Conservation (phyloP, 2,113 vertebrate genomes). For the Dipodomys spectabilis region DNA sequence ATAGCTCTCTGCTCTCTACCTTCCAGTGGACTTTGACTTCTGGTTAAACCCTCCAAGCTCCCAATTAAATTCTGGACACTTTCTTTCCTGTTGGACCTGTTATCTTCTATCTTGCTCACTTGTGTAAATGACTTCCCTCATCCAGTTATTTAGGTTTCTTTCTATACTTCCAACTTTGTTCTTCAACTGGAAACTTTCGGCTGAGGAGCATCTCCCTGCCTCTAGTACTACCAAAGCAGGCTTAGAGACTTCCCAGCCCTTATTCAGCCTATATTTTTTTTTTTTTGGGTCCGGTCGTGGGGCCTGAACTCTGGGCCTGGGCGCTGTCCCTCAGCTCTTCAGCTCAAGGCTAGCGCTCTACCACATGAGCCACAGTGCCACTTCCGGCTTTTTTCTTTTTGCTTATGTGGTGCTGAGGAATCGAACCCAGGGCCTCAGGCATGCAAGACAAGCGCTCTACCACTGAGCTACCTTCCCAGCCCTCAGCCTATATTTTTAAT, state of each 20-base stretch:
- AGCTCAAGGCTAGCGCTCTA: too few species aligned
- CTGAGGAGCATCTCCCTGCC: neutral
- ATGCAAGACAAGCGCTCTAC: too few species aligned
- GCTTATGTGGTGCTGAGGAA: too few species aligned
- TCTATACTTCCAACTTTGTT: constrained; percentile 23
- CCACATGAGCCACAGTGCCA: too few species aligned
- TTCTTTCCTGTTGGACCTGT: constrained; percentile 12
- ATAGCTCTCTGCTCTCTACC: constrained; percentile 54
- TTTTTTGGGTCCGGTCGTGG: too few species aligned
- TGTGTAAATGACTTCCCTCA: neutral
- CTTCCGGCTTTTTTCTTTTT: too few species aligned
- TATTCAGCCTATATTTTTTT: too few species aligned
- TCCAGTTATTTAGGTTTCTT: constrained; percentile 34
- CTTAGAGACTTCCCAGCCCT: constrained; percentile 16
- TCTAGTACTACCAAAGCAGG: neutral
- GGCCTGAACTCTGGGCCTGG: too few species aligned
- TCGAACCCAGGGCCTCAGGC: too few species aligned
- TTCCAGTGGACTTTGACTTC: constrained; percentile 62
- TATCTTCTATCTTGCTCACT: constrained; percentile 50
- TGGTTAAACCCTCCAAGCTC: constrained; percentile 15
- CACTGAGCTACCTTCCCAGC: too few species aligned
- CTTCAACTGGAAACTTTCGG: constrained; percentile 29
- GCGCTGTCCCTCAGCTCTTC: too few species aligned
- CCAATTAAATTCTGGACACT: constrained; percentile 32
- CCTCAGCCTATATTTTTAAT: neutral